A percentile compares a stretch with the other conserved stretches of the same genome.
These are phyloP conservation scores for Triops longicaudatus DNA, from an alignment of 1,140 invertebrate species.

Conservation along the genomic window DNA sequence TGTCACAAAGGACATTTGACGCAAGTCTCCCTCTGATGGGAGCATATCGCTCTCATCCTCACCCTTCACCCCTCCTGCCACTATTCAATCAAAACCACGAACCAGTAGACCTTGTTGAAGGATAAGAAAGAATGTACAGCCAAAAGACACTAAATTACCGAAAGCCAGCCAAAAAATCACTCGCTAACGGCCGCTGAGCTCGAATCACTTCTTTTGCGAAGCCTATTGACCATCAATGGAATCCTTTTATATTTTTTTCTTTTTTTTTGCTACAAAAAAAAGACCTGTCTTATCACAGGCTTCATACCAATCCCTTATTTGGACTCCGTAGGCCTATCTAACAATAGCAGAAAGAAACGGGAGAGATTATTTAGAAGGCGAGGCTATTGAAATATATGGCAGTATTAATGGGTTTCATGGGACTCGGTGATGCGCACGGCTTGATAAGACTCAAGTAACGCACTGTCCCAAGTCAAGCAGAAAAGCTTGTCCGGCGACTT, in stretches of 20 bases:
- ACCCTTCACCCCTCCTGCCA: background rate
- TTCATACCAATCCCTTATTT: background rate
- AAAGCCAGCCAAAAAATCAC: background rate
- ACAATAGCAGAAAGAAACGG: background rate
- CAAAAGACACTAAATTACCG: background rate
- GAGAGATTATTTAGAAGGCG: background rate
- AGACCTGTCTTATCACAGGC: background rate
- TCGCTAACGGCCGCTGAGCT: background rate
- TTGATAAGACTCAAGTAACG: background rate
- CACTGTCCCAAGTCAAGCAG: background rate
- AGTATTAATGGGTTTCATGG: background rate
- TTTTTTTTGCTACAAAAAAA: background rate
- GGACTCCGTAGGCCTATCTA: background rate
- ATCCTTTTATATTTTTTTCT: background rate
- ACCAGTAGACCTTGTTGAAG: background rate
- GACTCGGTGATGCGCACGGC: background rate
- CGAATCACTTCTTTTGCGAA: background rate
- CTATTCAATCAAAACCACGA: background rate
- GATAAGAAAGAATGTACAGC: background rate
- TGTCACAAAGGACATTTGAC: background rate
- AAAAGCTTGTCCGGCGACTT: background rate
- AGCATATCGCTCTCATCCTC: background rate
- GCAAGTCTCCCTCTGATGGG: background rate
- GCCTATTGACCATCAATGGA: background rate
- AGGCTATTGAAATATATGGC: slow-evolving; percentile 1